A percentile compares a stretch with the other conserved stretches of the same genome.
These are phyloP conservation scores for Otocyon megalotis DNA, from an alignment of 2,113 vertebrate genomes.

Conservation along the genomic window DNA sequence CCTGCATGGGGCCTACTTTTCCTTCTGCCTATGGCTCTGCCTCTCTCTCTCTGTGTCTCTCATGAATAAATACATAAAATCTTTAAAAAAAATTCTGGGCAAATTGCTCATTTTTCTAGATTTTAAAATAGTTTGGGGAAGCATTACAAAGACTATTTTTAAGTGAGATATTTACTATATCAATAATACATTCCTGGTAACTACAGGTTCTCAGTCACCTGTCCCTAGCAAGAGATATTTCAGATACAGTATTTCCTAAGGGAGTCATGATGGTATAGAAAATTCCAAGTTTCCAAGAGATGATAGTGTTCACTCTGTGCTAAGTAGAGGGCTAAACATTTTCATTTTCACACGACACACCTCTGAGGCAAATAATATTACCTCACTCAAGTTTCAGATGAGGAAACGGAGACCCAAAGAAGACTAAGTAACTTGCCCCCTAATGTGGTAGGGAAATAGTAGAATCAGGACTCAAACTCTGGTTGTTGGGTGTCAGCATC, in stretches of 20 bases:
- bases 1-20: no score
- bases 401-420: slow-evolving; percentile 10
- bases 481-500: neutral
- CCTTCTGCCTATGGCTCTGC: no score
- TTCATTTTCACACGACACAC: neutral
- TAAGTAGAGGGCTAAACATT: neutral
- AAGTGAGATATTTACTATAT: slow-evolving; percentile 40
- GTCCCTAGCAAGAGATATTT: neutral
- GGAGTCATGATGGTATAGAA: neutral
- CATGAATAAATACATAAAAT: no score
- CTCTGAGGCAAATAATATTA: neutral
- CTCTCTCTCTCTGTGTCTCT: no score
- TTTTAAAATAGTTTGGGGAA: slow-evolving; percentile 29
- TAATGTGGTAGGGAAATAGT: neutral
- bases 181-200: neutral
- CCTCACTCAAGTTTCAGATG: neutral
- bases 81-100: neutral
- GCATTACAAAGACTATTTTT: neutral
- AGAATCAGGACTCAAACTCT: neutral
- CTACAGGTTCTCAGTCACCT: neutral
- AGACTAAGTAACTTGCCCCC: neutral
- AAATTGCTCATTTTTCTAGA: neutral
- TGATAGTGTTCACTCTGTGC: neutral
- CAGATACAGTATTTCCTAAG: neutral
- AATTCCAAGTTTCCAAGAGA: neutral